Percentiles rank a stretch among this genome's conserved stretches.
phyloP scores from a whole-genome alignment of 2,113 vertebrate species.

The Panthera tigris region DNA sequence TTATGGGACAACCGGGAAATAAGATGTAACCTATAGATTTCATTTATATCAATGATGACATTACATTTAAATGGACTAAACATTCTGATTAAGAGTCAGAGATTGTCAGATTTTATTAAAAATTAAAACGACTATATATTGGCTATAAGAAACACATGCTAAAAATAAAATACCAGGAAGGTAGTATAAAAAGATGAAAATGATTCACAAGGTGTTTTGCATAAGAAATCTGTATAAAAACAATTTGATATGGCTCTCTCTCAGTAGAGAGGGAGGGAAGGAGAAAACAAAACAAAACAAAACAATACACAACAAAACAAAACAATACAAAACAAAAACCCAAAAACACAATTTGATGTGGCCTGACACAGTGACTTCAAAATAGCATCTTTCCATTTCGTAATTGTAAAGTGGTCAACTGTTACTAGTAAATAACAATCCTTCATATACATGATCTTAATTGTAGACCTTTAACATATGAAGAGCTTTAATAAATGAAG shows the following conservation, averaged over 20 bases:
- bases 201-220: not conserved
- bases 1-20: not conserved
- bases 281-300: too few relatives aligned
- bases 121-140: not conserved
- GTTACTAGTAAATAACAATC: not conserved
- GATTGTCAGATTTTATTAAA: not conserved
- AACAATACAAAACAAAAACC: too few relatives aligned
- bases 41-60: not conserved
- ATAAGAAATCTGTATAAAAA: not conserved
- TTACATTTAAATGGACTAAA: not conserved
- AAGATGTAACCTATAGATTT: not conserved
- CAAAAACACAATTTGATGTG: too few relatives aligned
- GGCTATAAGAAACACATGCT: not conserved
- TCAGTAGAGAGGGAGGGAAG: too few relatives aligned
- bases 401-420: not conserved
- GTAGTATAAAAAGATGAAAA: not conserved
- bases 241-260: not conserved
- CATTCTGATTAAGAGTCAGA: not conserved
- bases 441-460: not conserved
- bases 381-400: not conserved
- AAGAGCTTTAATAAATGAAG: not conserved
- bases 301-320: too few relatives aligned
- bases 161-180: not conserved
- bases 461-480: not conserved
- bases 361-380: not conserved